Percentiles rank a stretch among this genome's conserved stretches.
Evolutionary conservation across 2,888 invertebrate genomes (phyloP).

Genomic region (Agonopterix arenella): DNA sequence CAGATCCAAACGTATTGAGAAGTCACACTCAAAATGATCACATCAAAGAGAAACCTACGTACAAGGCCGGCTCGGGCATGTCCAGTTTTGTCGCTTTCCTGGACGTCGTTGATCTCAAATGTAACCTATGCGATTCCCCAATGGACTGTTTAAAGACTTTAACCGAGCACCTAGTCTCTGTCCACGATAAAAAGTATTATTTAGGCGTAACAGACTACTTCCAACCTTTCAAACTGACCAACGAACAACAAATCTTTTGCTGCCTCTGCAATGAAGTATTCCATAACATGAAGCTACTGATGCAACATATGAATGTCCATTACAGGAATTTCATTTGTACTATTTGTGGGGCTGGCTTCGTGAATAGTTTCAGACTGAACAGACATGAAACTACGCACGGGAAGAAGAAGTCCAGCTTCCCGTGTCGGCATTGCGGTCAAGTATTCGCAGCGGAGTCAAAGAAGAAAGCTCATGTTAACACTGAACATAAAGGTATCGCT

Average conservation of each 20-base stretch:
- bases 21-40: constrained; percentile 53
- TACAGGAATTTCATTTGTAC: constrained; percentile 66
- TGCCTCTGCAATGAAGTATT: constrained; percentile 54
- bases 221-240: constrained; percentile 51
- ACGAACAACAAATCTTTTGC: constrained; percentile 54
- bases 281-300: constrained; percentile 60
- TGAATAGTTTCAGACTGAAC: constrained; percentile 54
- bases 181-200: constrained; percentile 57
- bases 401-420: constrained; percentile 56
- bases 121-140: constrained; percentile 45
- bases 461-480: constrained; percentile 60
- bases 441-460: constrained; percentile 59
- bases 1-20: constrained; percentile 44
- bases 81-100: constrained; percentile 60
- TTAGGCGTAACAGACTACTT: constrained; percentile 56
- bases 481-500: constrained; percentile 61
- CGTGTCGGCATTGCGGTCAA: constrained; percentile 54
- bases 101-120: constrained; percentile 61
- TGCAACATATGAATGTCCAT: constrained; percentile 67
- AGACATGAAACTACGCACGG: constrained; percentile 59
- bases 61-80: constrained; percentile 56
- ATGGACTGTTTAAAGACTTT: constrained; percentile 42
- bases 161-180: constrained; percentile 47
- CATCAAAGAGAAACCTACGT: constrained; percentile 50
- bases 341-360: constrained; percentile 63